A percentile compares a stretch with the other conserved stretches of the same genome.
Evolutionary conservation across 2,113 vertebrate species (phyloP).

Genomic region (Prietella phreatophila): DNA sequence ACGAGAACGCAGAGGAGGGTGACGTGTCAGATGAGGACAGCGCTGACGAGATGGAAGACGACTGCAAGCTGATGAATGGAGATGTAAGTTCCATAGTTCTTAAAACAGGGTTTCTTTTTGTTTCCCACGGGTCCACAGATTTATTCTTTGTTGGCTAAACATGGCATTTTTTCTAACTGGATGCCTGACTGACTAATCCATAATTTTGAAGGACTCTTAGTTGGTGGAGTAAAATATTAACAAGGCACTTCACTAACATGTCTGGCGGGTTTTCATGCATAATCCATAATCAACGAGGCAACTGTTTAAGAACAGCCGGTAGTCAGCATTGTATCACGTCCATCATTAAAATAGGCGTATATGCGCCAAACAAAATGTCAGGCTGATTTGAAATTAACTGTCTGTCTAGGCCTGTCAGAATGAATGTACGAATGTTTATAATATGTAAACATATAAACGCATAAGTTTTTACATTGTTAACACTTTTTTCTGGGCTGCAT

Average conservation of each 20-base stretch:
- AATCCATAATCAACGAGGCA: not conserved
- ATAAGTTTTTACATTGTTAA: not conserved
- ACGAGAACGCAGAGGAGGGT: constrained; percentile 90
- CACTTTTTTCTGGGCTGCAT: not conserved
- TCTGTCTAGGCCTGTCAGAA: not conserved
- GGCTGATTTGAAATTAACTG: not conserved
- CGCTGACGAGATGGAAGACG: constrained; percentile 95
- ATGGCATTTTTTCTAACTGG: not conserved
- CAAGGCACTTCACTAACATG: not conserved
- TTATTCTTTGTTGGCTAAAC: not conserved
- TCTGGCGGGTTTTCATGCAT: not conserved
- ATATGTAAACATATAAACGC: not conserved
- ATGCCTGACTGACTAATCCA: not conserved
- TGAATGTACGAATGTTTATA: not conserved
- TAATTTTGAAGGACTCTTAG: not conserved
- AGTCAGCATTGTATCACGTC: not conserved
- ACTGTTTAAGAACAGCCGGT: not conserved
- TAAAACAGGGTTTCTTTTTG: not conserved
- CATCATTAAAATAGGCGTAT: not conserved
- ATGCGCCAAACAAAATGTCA: not conserved
- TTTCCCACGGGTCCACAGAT: not conserved
- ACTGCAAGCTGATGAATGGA: constrained; percentile 93
- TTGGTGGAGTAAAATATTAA: not conserved
- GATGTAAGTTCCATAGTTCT: constrained; percentile 77
- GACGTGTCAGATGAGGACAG: constrained; percentile 98